Base-by-base conservation (phyloP, 1,140 invertebrate genomes). In the Eumaeus atala region DNA sequence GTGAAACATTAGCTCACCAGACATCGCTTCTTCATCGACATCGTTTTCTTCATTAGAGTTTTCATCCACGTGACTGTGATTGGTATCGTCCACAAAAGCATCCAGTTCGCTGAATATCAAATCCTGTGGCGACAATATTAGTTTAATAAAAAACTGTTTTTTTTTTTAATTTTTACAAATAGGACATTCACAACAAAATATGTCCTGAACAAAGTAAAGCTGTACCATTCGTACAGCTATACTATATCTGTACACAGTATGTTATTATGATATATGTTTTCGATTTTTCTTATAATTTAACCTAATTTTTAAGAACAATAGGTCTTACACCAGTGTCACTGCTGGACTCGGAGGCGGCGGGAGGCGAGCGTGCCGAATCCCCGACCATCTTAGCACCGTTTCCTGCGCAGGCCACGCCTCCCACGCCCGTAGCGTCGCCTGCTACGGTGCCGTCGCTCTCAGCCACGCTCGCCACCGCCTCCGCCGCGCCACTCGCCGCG, bases 1-100 rank as follows among this genome's bases (percentile, higher is more conserved):
- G 21, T 28, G 21, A 3, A 28, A 3, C 21, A 6, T 28, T 28
- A 28, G 34, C 55, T 86, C 80, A 93, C 92, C 94, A 74, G 92
- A 95, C 92, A 95, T 94, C 1, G 93, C 94, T 88, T 95, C 94
- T 64, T 95, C 92, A 71, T 95, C 93, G 3, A 94, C 91, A 69
- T 95, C 93, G 77, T 95, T 95, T 74, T 95, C 93, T 64, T 95
- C 93, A 72, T 92, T 92, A 21, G 90, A 92, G 75, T 90, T 89
- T 18, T 90, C 89, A 58, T 90, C 87, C 4, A 73, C 66, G 51
- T 77, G 72, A 48, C 64, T 70, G 3, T 70, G 68, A 14, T 70
- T 73, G 54, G 62, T 91, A 79, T 92, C 90, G 60, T 92, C 90
- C 33, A 90, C 84, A 65, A 89, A 91, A 51, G 89, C 88, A 61